Evolutionary conservation across 2,797 vertebrate species (phyloP).

Genomic region (Gastrophryne carolinensis): DNA sequence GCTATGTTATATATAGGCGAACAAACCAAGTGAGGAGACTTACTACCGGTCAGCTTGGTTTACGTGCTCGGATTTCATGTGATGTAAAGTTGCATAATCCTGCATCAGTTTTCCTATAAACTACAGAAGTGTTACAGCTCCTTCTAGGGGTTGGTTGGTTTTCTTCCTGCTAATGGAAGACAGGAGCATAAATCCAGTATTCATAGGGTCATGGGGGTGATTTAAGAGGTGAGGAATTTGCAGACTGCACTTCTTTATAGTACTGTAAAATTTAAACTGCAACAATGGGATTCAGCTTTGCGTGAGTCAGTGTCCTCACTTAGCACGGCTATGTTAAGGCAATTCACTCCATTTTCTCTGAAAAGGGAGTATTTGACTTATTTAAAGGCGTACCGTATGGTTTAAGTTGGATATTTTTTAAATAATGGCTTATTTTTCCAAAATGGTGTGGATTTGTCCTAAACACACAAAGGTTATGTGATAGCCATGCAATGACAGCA

Average conservation of each 20-base stretch:
- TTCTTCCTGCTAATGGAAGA: neutral
- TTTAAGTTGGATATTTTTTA: neutral
- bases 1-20: no score
- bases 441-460: neutral
- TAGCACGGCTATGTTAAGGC: neutral
- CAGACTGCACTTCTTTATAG: neutral
- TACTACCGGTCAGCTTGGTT: neutral
- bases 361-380: neutral
- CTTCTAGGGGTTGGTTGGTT: neutral
- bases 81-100: neutral
- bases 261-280: neutral
- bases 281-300: neutral
- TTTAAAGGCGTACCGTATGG: neutral
- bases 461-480: neutral
- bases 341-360: neutral
- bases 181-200: neutral
- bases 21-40: neutral
- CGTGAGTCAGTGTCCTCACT: neutral
- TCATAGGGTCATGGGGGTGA: neutral
- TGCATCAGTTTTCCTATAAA: neutral
- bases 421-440: neutral
- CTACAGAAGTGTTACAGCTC: neutral
- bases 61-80: neutral
- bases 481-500: neutral
- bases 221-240: constrained; percentile 10